These are phyloP conservation scores for Drosophila rhopaloa DNA, from an alignment of 1,140 invertebrate species.

Conservation along the genomic window DNA sequence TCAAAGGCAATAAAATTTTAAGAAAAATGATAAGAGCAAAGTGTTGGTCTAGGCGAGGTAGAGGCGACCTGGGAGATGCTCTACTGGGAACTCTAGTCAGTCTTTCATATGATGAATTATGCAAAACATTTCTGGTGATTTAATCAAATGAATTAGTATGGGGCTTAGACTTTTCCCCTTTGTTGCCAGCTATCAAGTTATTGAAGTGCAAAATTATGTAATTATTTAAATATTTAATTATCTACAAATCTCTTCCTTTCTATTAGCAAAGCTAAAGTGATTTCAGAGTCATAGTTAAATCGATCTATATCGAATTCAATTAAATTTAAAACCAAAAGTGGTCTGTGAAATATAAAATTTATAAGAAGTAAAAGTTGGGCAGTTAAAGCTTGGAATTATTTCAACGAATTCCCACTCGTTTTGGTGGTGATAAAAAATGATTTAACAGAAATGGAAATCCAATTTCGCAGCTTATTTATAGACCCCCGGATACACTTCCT, in stretches of 20 bases:
- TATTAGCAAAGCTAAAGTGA: too few relatives aligned
- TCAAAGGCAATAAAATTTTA: conserved; percentile 67
- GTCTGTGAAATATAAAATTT: too few relatives aligned
- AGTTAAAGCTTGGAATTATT: neutral
- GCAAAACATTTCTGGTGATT: too few relatives aligned
- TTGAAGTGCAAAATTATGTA: too few relatives aligned
- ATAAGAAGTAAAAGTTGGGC: neutral
- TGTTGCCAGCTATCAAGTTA: too few relatives aligned
- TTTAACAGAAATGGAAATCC: conserved; percentile 14
- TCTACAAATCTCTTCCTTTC: neutral
- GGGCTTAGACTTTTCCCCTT: too few relatives aligned
- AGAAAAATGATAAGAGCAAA: conserved; percentile 36
- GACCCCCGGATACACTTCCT: conserved; percentile 22
- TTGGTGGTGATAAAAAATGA: conserved; percentile 12
- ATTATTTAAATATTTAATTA: neutral
- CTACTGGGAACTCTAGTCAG: conserved; percentile 8
- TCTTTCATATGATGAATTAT: neutral
- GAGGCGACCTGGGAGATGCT: conserved; percentile 13
- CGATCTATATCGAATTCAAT: too few relatives aligned
- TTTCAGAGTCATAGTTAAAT: too few relatives aligned
- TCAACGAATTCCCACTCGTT: neutral
- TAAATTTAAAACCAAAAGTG: too few relatives aligned
- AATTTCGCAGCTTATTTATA: conserved; percentile 20
- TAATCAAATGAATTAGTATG: too few relatives aligned
- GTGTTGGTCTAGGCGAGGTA: conserved; percentile 9